A percentile compares a stretch with the other conserved stretches of the same genome.
phyloP scores from a whole-genome alignment of 2,888 invertebrate species.

The Epiblema foenella region DNA sequence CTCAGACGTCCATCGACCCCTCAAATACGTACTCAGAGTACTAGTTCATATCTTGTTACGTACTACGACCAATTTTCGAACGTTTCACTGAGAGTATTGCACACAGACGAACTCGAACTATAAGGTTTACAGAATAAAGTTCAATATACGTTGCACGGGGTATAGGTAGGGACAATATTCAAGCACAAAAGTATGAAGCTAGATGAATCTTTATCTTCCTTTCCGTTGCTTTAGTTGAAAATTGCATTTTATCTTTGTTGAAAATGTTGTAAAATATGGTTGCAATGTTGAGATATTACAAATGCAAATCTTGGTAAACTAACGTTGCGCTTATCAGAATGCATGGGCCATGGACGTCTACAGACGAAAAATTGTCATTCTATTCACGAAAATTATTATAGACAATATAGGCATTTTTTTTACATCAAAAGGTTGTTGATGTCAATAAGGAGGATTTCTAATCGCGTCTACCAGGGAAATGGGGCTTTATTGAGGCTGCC shows the following conservation, averaged over 20 bases:
- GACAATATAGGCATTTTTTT: too few relatives aligned
- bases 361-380: too few relatives aligned
- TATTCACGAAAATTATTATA: too few relatives aligned
- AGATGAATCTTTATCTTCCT: conserved; percentile 26
- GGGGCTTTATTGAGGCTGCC: too few relatives aligned
- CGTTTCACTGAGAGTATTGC: conserved; percentile 3
- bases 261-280: neutral
- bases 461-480: too few relatives aligned
- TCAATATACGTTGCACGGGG: neutral
- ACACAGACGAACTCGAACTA: neutral
- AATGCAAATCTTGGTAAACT: too few relatives aligned
- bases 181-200: conserved; percentile 36
- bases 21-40: conserved; percentile 14
- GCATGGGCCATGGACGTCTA: too few relatives aligned
- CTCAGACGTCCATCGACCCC: conserved; percentile 19
- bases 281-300: neutral
- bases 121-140: neutral
- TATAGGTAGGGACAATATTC: conserved; percentile 21
- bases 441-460: too few relatives aligned
- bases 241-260: conserved; percentile 21
- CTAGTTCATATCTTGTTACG: conserved; percentile 20
- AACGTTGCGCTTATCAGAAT: too few relatives aligned
- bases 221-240: conserved; percentile 20
- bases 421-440: too few relatives aligned
- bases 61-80: conserved; percentile 30